Base-by-base conservation (phyloP, 2,888 invertebrate genomes). In the Chelonus formosanus region DNA sequence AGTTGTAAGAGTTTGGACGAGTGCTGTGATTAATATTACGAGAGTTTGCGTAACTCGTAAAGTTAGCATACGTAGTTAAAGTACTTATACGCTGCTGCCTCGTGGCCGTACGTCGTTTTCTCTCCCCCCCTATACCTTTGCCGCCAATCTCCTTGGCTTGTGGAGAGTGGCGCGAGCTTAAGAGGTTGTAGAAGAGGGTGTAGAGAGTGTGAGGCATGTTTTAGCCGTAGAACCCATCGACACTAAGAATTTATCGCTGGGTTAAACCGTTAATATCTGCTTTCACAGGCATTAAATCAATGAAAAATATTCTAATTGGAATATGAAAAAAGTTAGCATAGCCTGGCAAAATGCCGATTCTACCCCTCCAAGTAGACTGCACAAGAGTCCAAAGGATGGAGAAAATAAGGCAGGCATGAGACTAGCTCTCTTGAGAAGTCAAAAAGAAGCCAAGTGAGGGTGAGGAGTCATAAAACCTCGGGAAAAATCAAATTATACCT, bases 251-350 rank as follows among this genome's bases (percentile, higher is more conserved):
- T 83, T 84, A 83, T 83, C 75, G 82, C 69, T 72, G 74, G 75
- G 77, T 78, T 78, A 78, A 79, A 78, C 77, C 81, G 83, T 82
- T 84, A 83, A 83, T 83, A 80, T 80, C 79, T 77, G 79, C 80
- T 75, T 75, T 75, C 76, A 72, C 45, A 71, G 75, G 78, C 78
- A 74, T 76, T 83, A 84, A 84, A 84, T 84, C 83, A 84, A 81
- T 80, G 82, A 75, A 77, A 83, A 83, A 83, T 83, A 81, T 82
- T 79, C 83, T 83, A 83, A 83, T 84, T 84, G 83, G 83, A 81
- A 83, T 82, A 83, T 82, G 83, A 82, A 83, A 84, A 84, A 83
- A 83, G 83, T 83, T 83, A 79, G 80, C 79, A 72, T 78, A 68
- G 65, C 55, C 65, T 65, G 65, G 53, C 67, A 58, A 58, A 62